Percentiles rank a stretch among this genome's conserved stretches.
phyloP scores from a whole-genome alignment of 2,797 vertebrate genomes.

The Heteromormyrus szaboi region DNA sequence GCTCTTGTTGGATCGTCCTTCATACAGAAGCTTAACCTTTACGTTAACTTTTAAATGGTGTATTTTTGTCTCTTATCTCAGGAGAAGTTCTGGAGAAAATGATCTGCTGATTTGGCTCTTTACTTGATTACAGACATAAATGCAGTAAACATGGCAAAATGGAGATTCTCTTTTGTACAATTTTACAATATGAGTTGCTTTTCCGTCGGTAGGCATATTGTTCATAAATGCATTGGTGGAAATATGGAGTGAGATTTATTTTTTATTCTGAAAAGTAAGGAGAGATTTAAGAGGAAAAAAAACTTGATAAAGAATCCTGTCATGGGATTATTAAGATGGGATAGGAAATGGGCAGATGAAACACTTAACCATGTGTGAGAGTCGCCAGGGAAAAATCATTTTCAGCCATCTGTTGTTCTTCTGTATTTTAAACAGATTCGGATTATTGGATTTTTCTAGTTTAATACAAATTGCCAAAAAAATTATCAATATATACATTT shows the following conservation, averaged over 20 bases:
- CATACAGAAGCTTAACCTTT: background rate
- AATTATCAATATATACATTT: background rate
- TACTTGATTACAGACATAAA: background rate
- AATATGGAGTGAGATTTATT: background rate
- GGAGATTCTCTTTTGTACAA: background rate
- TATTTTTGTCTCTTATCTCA: background rate
- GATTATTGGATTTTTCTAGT: background rate
- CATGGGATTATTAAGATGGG: constrained; percentile 7
- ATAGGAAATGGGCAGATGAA: background rate
- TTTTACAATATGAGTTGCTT: background rate
- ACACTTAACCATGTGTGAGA: background rate
- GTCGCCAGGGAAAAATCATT: background rate
- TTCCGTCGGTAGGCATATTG: background rate
- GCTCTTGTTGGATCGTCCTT: background rate
- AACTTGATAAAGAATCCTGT: background rate
- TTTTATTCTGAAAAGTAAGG: background rate
- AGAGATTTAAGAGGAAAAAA: background rate
- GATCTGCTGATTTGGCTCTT: background rate
- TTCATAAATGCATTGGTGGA: background rate
- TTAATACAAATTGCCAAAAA: background rate
- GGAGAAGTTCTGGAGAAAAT: background rate
- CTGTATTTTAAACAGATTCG: background rate
- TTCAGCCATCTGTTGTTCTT: constrained; percentile 5
- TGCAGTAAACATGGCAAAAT: background rate
- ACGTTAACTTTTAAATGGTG: background rate